Conservation (phyloP, 2,888 invertebrate species). For the Mellilla xanthometata region DNA sequence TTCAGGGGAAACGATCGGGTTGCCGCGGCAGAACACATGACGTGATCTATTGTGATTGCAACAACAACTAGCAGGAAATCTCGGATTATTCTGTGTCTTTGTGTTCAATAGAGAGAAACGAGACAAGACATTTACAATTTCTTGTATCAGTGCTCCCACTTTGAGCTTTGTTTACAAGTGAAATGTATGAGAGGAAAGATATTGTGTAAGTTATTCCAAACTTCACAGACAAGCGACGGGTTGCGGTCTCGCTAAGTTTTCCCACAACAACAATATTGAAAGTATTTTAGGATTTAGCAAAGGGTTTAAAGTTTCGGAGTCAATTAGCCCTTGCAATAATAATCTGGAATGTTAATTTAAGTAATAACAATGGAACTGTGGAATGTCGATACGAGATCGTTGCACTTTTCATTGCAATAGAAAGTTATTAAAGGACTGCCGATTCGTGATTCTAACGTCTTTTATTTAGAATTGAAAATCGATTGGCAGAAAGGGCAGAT, state of each 20-base stretch:
- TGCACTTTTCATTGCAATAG: background rate
- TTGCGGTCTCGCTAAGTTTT: conserved; percentile 27
- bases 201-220: conserved; percentile 27
- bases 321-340: conserved; percentile 21
- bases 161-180: background rate
- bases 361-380: conserved; percentile 12
- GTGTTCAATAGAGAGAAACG: background rate
- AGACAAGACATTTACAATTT: background rate
- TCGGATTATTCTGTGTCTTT: conserved; percentile 46
- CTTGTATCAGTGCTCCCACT: conserved; percentile 19
- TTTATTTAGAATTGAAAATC: too few species aligned
- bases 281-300: conserved; percentile 20
- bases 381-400: conserved; percentile 14
- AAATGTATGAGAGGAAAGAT: conserved; percentile 19
- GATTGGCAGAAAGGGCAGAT: too few species aligned
- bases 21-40: conserved; percentile 38
- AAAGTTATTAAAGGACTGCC: too few species aligned
- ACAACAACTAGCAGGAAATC: conserved; percentile 42
- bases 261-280: conserved; percentile 24
- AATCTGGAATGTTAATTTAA: conserved; percentile 19
- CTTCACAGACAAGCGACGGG: conserved; percentile 30
- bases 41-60: conserved; percentile 44
- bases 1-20: conserved; percentile 51
- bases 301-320: conserved; percentile 15
- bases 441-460: too few species aligned